A percentile compares a stretch with the other conserved stretches of the same genome.
Conservation (phyloP, 2,113 vertebrate genomes). For the Dicaeum eximium region DNA sequence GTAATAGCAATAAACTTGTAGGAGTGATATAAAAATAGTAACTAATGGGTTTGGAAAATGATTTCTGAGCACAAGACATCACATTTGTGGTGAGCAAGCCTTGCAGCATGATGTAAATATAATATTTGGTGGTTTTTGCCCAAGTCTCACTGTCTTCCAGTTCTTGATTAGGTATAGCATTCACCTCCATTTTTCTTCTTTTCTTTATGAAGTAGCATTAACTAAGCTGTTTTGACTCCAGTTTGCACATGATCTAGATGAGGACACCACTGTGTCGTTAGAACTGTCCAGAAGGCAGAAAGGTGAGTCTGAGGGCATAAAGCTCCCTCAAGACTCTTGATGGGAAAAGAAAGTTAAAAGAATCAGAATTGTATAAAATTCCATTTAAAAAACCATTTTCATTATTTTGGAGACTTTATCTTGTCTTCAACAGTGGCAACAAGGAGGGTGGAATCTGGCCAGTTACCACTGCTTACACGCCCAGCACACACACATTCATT, state of each 20-base stretch:
- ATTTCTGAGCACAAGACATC: background rate
- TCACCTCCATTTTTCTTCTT: background rate
- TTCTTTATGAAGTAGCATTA: background rate
- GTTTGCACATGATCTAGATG: accelerated
- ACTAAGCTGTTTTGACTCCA: background rate
- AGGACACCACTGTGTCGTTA: background rate
- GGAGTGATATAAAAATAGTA: background rate
- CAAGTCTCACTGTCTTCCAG: background rate
- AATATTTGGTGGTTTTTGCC: background rate
- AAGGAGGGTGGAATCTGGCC: background rate
- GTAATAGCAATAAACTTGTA: background rate
- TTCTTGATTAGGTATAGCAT: background rate
- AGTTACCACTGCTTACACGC: background rate
- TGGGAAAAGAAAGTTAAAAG: background rate
- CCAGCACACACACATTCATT: background rate
- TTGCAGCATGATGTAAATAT: background rate
- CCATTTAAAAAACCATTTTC: background rate
- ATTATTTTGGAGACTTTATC: background rate
- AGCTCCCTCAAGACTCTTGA: background rate
- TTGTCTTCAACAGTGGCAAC: background rate
- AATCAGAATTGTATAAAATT: background rate
- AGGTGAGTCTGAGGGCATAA: background rate
- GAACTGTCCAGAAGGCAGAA: background rate
- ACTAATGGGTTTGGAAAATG: background rate
- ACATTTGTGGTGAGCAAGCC: background rate